A percentile compares a stretch with the other conserved stretches of the same genome.
Conservation (phyloP, 2,113 vertebrate genomes). For the Maccullochella peelii region DNA sequence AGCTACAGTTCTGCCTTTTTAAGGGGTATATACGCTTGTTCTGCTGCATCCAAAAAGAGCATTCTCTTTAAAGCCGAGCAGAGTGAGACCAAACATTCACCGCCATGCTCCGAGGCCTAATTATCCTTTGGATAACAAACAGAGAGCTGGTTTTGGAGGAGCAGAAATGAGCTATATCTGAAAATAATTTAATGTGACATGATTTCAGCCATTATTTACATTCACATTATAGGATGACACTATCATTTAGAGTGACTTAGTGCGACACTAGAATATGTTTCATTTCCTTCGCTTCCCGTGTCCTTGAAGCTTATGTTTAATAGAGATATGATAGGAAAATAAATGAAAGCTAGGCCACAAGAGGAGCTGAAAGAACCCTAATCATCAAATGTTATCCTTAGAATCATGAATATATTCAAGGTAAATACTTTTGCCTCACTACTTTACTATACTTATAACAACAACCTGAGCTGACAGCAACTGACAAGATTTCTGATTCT, state of each 20-base stretch:
- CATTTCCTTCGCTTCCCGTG: constrained; percentile 1
- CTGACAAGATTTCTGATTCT: background rate
- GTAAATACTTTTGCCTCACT: background rate
- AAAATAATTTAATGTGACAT: constrained; percentile 51
- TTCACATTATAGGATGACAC: constrained; percentile 48
- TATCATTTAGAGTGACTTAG: constrained; percentile 22
- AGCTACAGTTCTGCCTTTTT: constrained; percentile 60
- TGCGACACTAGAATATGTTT: background rate
- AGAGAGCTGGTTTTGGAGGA: constrained; percentile 29
- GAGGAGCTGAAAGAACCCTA: background rate
- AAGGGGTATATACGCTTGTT: constrained; percentile 32
- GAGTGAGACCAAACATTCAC: constrained; percentile 54
- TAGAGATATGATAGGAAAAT: background rate
- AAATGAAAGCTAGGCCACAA: background rate
- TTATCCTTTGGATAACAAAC: constrained; percentile 55
- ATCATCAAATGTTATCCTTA: fast-evolving
- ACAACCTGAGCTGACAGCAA: background rate
- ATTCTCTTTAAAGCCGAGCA: constrained; percentile 47
- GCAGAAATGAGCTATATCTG: constrained; percentile 29
- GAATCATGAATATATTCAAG: background rate
- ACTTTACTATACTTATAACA: no score
- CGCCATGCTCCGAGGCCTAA: constrained; percentile 54
- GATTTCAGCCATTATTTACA: constrained; percentile 63
- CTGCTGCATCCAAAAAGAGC: constrained; percentile 53
- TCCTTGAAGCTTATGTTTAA: constrained; percentile 36